Percentiles rank a stretch among this genome's conserved stretches.
These are phyloP conservation scores for Metridium senile DNA, from an alignment of 92 coral and sea anemone species.

Conservation along the genomic window DNA sequence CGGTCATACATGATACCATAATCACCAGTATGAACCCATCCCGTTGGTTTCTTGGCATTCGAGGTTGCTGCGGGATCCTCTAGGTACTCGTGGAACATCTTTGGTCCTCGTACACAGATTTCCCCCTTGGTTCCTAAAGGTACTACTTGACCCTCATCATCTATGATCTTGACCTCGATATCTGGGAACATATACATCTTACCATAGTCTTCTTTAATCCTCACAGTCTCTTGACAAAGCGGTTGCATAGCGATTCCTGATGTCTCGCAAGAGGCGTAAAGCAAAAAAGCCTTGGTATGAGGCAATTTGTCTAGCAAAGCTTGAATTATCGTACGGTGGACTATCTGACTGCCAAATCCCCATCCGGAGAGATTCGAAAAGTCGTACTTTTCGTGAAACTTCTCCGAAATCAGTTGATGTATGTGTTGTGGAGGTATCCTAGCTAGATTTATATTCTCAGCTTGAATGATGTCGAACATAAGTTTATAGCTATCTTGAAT, in stretches of 20 bases:
- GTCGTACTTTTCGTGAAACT: slow-evolving; percentile 11
- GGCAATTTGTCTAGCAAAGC: slow-evolving; percentile 10
- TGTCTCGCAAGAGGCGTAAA: slow-evolving; percentile 11
- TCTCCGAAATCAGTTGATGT: background rate
- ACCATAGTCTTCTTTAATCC: slow-evolving; percentile 15
- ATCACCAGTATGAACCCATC: slow-evolving; percentile 44
- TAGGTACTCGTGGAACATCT: slow-evolving; percentile 33
- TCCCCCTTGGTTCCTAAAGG: slow-evolving; percentile 32
- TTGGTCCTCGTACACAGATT: slow-evolving; percentile 37
- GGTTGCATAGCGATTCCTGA: background rate
- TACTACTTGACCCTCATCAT: slow-evolving; percentile 16
- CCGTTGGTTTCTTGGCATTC: slow-evolving; percentile 19
- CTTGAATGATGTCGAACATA: slow-evolving; percentile 9
- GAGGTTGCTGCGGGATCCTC: slow-evolving; percentile 28
- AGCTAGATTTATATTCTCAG: background rate
- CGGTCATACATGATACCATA: slow-evolving; percentile 43
- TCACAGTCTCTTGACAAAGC: background rate
- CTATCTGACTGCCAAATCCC: slow-evolving; percentile 16
- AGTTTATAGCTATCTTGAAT: background rate
- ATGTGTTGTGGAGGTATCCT: slow-evolving; percentile 6
- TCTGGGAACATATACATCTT: slow-evolving; percentile 24
- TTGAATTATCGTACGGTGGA: background rate
- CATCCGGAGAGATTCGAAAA: background rate
- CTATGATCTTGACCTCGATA: slow-evolving; percentile 33
- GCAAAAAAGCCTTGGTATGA: background rate